Conservation (phyloP, 2,113 vertebrate genomes). For the Sisor rabdophorus region DNA sequence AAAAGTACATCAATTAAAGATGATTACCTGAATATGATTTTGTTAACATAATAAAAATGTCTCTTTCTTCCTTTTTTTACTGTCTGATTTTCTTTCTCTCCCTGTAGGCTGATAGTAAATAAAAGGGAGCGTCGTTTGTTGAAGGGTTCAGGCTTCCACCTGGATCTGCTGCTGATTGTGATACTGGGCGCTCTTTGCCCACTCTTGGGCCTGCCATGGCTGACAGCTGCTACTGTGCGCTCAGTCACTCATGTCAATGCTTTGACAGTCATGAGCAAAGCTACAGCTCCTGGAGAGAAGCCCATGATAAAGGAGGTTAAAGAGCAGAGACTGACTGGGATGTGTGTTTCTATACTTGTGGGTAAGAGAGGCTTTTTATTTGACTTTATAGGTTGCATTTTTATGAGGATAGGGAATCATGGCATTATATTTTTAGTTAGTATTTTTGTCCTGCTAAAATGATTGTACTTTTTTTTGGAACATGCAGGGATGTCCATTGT, state of each 20-base stretch:
- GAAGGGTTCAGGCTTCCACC: constrained; percentile 95
- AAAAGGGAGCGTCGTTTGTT: constrained; percentile 88
- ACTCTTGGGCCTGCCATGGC: constrained; percentile 92
- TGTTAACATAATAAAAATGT: no score
- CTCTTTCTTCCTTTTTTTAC: background rate
- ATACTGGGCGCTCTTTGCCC: constrained; percentile 86
- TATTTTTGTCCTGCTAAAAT: background rate
- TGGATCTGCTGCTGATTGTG: constrained; percentile 93
- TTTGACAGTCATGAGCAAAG: constrained; percentile 94
- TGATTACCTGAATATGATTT: background rate
- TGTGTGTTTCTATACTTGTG: constrained; percentile 84
- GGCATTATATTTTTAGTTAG: background rate
- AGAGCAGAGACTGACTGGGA: constrained; percentile 90
- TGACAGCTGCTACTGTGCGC: constrained; percentile 90
- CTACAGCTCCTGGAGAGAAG: constrained; percentile 88
- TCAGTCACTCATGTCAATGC: constrained; percentile 94
- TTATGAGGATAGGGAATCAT: background rate
- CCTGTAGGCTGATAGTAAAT: constrained; percentile 88
- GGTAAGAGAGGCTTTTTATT: constrained; percentile 71
- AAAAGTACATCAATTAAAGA: no score
- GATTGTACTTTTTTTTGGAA: background rate
- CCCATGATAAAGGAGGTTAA: constrained; percentile 94
- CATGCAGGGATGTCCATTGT: constrained; percentile 90
- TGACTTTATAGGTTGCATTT: background rate
- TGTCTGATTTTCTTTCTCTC: background rate